Evolutionary conservation across 2,797 vertebrate species (phyloP), one percentile per base, ranked within the genome.

Genomic region (Gymnocypris eckloni): DNA sequence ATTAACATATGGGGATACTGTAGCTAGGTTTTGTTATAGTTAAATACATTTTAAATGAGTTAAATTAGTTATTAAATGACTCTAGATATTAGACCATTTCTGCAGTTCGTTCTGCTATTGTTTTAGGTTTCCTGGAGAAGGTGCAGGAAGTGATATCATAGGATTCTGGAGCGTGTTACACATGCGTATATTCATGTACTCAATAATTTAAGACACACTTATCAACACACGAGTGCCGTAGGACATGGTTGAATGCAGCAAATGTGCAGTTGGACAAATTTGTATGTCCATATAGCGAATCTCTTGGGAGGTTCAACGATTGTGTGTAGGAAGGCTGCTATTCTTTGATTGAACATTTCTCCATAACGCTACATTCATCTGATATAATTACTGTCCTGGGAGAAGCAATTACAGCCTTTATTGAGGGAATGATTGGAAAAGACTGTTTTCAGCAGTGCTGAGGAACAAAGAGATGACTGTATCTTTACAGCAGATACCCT

Each of bases 381-480:
- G n/a, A 72, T 43, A 75, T 86, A 43, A 89, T 90, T 86, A 84
- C 79, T 79, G 54, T 86, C 67, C 9, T 41, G 84, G 71, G 80
- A 86, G 41, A 81, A 56, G 71, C 71, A 85, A 52, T 59, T 79
- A 70, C n/a, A 16, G 78, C 54, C 59, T 79, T 86, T 43, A 82
- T 75, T 76, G 75, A 85, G 70, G 43, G 67, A 80, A 83, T 73
- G 43, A 54, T 41, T 7, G 56, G 52, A 78, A 70, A 83, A 66
- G 54, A 78, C 64, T 70, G 80, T 70, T 86, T 84, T 81, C 82
- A 75, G 79, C 82, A 48, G 88, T 54, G 48, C 54, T 50, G 83
- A 56, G 52, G 54, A 77, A 87, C 87, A 87, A 86, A 86, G 83
- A 72, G 52, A 56, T 54, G 37, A 79, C 61, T 88, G 86, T 89